Conservation (phyloP, 2,113 vertebrate species). For the Petrocephalus microphthalmus region DNA sequence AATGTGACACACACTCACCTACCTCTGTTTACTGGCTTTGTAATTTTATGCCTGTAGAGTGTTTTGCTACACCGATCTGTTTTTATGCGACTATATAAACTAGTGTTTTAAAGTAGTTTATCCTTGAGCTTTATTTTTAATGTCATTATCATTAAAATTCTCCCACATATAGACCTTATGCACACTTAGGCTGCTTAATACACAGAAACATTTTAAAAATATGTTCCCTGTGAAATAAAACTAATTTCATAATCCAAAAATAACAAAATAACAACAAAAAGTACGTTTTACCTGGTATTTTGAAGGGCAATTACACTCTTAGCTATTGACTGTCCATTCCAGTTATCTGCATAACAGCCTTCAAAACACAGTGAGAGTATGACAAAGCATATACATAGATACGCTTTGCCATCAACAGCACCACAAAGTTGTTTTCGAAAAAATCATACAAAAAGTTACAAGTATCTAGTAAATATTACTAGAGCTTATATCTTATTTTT, state of each 20-base stretch:
- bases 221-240: background rate
- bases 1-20: background rate
- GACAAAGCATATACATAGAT: background rate
- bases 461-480: background rate
- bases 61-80: too few species aligned
- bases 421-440: background rate
- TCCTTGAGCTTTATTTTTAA: too few species aligned
- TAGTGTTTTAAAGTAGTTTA: too few species aligned
- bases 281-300: constrained; percentile 41
- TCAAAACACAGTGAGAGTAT: constrained; percentile 19
- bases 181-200: background rate
- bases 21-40: background rate
- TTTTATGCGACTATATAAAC: too few species aligned
- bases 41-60: background rate
- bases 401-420: background rate
- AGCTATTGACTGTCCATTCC: constrained; percentile 61
- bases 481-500: background rate
- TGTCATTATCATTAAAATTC: too few species aligned
- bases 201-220: background rate
- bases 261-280: background rate
- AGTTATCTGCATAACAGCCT: constrained; percentile 47
- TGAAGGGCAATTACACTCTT: constrained; percentile 51
- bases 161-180: too few species aligned
- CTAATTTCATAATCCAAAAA: background rate
- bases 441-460: background rate